phyloP scores from a whole-genome alignment of 2,113 vertebrate species.

The Labeo rohita region DNA sequence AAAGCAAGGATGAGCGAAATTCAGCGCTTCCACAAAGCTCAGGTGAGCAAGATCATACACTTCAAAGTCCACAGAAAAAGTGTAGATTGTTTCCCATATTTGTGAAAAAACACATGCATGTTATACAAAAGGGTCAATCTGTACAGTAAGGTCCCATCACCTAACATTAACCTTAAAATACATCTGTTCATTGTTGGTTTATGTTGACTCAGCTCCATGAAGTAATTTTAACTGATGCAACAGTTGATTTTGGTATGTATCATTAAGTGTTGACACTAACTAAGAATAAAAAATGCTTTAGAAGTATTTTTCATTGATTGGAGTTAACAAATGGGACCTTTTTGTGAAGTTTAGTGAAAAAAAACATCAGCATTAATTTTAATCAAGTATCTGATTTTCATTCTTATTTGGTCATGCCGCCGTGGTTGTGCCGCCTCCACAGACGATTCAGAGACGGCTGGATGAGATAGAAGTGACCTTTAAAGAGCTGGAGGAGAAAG shows the following conservation, averaged over 20 bases:
- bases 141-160: too few species aligned
- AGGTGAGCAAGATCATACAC: conserved; percentile 73
- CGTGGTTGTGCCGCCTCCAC: neutral
- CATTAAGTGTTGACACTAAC: neutral
- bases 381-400: conserved; percentile 3
- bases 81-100: neutral
- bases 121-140: neutral
- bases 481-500: conserved; percentile 86
- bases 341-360: neutral
- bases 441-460: conserved; percentile 90
- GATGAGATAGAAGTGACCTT: conserved; percentile 90
- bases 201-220: neutral
- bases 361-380: neutral
- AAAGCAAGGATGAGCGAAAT: conserved; percentile 81
- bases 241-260: neutral
- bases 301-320: too few species aligned
- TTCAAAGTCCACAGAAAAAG: neutral
- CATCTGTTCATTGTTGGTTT: neutral
- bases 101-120: neutral
- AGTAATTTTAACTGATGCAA: neutral
- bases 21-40: conserved; percentile 86
- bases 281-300: too few species aligned
- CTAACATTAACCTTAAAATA: neutral
- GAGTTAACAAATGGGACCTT: neutral
- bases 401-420: neutral